A percentile compares a stretch with the other conserved stretches of the same genome.
Conservation (phyloP, 2,797 vertebrate genomes). For the Denticeps clupeoides region DNA sequence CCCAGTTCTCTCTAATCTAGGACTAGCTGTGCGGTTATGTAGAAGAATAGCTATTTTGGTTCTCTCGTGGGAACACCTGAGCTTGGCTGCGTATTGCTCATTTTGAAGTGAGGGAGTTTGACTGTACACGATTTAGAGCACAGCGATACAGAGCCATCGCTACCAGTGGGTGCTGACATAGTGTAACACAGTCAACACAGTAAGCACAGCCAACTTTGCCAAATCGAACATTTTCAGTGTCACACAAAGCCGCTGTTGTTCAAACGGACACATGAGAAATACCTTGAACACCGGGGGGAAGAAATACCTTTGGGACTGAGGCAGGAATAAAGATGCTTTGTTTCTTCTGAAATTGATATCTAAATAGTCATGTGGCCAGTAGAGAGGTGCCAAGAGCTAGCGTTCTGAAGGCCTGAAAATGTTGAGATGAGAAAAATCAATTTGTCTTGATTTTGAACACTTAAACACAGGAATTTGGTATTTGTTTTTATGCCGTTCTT, state of each 20-base stretch:
- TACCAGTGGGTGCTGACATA: not conserved
- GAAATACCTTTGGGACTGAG: not conserved
- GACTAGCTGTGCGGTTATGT: constrained; percentile 30
- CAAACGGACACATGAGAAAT: not conserved
- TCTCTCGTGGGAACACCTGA: constrained; percentile 26
- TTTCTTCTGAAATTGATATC: not conserved
- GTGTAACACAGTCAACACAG: not conserved
- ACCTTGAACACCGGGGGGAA: not conserved
- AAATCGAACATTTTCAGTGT: not conserved
- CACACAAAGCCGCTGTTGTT: not conserved
- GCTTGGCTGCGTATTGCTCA: constrained; percentile 22
- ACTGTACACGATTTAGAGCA: constrained; percentile 21
- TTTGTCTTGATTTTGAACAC: no score
- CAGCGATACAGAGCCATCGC: constrained; percentile 5
- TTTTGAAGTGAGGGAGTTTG: constrained; percentile 21
- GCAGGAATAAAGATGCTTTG: not conserved
- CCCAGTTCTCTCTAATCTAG: constrained; percentile 55
- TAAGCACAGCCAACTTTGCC: not conserved
- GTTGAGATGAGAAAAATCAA: no score
- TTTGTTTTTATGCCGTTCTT: no score
- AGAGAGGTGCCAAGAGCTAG: no score
- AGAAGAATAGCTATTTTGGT: constrained; percentile 37
- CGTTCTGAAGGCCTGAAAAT: no score
- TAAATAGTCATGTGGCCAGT: not conserved
- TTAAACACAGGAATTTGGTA: no score